Evolutionary conservation across 1,140 invertebrate genomes (phyloP).

Genomic region (Microplitis mediator): DNA sequence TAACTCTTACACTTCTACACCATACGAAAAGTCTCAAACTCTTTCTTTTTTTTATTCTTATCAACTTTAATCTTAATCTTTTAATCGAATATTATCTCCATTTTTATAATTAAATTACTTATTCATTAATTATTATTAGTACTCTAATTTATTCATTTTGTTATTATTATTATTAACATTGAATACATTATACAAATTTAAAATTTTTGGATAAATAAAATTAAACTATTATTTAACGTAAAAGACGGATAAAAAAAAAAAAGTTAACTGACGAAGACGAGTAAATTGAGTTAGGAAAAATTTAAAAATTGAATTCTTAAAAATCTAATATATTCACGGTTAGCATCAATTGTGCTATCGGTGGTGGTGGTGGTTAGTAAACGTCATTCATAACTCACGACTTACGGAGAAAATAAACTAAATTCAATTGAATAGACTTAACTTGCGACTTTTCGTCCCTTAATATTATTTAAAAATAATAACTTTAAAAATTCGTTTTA

Average conservation of each 20-base stretch:
- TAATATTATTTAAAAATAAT: too few relatives aligned
- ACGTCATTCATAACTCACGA: constrained; percentile 15
- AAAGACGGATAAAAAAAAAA: background rate
- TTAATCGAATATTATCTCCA: background rate
- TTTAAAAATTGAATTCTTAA: constrained; percentile 63
- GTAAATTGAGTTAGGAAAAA: constrained; percentile 42
- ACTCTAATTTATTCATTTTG: too few relatives aligned
- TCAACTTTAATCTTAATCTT: background rate
- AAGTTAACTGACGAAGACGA: constrained; percentile 11
- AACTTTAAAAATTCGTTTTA: too few relatives aligned
- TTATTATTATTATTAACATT: too few relatives aligned
- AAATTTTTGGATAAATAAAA: background rate
- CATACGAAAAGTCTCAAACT: background rate
- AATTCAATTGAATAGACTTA: too few relatives aligned
- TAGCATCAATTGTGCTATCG: background rate
- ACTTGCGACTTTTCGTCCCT: too few relatives aligned
- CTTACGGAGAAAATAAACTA: constrained; percentile 15
- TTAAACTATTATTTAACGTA: background rate
- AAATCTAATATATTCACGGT: constrained; percentile 61
- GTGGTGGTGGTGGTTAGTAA: background rate
- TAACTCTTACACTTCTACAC: constrained; percentile 42
- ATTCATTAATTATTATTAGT: too few relatives aligned
- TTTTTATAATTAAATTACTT: background rate
- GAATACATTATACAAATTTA: too few relatives aligned
- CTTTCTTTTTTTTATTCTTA: constrained; percentile 12